Conservation (phyloP, 1,140 invertebrate genomes). For the Zaprionus vittiger region DNA sequence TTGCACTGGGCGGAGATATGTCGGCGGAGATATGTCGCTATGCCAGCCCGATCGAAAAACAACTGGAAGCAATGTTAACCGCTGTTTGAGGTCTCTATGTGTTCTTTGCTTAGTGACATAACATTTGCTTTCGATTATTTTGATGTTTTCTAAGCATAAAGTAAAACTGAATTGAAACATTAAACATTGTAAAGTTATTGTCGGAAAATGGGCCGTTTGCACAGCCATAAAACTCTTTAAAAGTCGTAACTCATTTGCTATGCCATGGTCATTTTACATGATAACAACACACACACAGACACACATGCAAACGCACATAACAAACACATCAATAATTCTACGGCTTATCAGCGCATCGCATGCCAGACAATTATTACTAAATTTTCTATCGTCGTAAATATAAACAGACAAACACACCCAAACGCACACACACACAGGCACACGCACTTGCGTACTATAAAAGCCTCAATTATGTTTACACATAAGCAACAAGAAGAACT, state of each 20-base stretch:
- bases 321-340: conserved; percentile 18
- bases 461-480: conserved; percentile 47
- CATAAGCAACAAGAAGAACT: conserved; percentile 24
- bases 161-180: conserved; percentile 2
- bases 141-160: not conserved
- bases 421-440: not conserved
- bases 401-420: conserved; percentile 13
- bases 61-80: too few relatives aligned
- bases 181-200: not conserved
- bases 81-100: too few relatives aligned
- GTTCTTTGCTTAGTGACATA: too few relatives aligned
- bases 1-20: too few relatives aligned
- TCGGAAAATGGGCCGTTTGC: not conserved
- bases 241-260: conserved; percentile 10
- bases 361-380: conserved; percentile 42
- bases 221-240: conserved; percentile 4
- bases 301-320: not conserved
- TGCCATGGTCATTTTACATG: conserved; percentile 4
- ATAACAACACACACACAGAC: not conserved
- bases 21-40: too few relatives aligned
- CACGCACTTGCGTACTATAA: conserved; percentile 16
- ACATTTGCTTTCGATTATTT: not conserved
- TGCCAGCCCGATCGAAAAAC: too few relatives aligned
- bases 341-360: conserved; percentile 18
- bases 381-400: conserved; percentile 32